A percentile compares a stretch with the other conserved stretches of the same genome.
Conservation (phyloP, 2,888 invertebrate species). For the Oscheius sp. region DNA sequence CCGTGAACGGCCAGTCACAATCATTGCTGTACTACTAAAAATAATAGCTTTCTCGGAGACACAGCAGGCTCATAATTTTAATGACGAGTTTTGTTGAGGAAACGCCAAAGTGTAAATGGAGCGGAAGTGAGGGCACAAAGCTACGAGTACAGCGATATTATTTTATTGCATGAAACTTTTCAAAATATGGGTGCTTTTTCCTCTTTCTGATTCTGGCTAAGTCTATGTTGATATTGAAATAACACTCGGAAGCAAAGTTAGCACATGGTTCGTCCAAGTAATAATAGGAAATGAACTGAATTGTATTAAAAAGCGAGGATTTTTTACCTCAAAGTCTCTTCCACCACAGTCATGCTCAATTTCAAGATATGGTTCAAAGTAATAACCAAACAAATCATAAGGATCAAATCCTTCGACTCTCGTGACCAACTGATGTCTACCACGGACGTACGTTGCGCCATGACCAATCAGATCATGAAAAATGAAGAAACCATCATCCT, state of each 20-base stretch:
- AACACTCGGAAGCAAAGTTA: slow-evolving; percentile 4
- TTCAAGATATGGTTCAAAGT: slow-evolving; percentile 23
- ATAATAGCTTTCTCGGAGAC: no score
- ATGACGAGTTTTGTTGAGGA: no score
- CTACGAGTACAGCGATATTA: no score
- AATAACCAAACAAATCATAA: slow-evolving; percentile 21
- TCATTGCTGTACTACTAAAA: no score
- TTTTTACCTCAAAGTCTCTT: slow-evolving; percentile 10
- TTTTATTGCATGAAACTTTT: background rate
- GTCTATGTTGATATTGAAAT: slow-evolving; percentile 13
- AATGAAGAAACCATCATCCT: slow-evolving; percentile 19
- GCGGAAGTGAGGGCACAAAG: no score
- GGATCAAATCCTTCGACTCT: slow-evolving; percentile 19
- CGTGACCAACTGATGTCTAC: background rate
- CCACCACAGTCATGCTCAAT: slow-evolving; percentile 19
- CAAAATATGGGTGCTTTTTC: slow-evolving; percentile 5
- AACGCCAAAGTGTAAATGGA: no score
- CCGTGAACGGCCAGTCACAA: no score
- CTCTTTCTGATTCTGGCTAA: slow-evolving; percentile 3
- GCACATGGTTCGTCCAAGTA: slow-evolving; percentile 14
- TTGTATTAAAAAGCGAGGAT: background rate
- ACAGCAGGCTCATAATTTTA: background rate
- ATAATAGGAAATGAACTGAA: slow-evolving; percentile 5
- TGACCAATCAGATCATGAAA: slow-evolving; percentile 24
- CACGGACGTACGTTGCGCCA: slow-evolving; percentile 1